Evolutionary conservation across 2,888 invertebrate species (phyloP).

Genomic region (Crematogaster levior): DNA sequence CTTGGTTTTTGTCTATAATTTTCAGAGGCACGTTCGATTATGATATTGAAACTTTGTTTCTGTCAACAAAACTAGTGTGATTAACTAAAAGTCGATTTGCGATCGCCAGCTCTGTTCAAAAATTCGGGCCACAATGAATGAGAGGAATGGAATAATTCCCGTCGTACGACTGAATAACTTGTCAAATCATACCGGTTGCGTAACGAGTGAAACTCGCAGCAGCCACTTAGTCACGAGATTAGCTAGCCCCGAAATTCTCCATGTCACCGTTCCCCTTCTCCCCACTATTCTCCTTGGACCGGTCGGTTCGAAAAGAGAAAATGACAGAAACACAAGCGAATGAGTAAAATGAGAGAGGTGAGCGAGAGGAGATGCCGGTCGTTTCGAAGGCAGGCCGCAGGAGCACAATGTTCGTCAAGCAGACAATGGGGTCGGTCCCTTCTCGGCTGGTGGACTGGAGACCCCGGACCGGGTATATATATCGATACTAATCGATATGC

Average conservation of each 20-base stretch:
- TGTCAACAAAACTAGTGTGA: not conserved
- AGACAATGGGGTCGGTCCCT: constrained; percentile 74
- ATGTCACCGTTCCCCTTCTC: constrained; percentile 65
- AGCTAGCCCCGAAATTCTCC: constrained; percentile 70
- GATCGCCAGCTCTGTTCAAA: not conserved
- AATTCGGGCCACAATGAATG: not conserved
- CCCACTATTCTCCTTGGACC: not conserved
- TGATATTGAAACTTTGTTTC: not conserved
- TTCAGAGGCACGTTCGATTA: not conserved
- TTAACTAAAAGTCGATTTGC: not conserved
- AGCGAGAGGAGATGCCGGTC: constrained; percentile 41
- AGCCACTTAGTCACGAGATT: constrained; percentile 74
- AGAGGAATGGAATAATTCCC: not conserved
- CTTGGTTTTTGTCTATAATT: not conserved
- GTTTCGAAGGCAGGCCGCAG: constrained; percentile 67
- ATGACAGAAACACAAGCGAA: constrained; percentile 70
- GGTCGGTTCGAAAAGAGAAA: constrained; percentile 60
- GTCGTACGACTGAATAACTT: constrained; percentile 37
- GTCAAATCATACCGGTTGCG: constrained; percentile 58
- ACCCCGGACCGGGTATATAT: constrained; percentile 59
- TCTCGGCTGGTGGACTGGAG: constrained; percentile 70
- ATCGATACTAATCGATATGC: constrained; percentile 80
- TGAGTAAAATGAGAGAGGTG: constrained; percentile 32
- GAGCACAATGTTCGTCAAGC: constrained; percentile 78
- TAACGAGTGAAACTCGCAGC: constrained; percentile 62